Percentiles rank a stretch among this genome's conserved stretches.
Conservation (phyloP, 2,113 vertebrate genomes). For the Psilopogon haemacephalus region DNA sequence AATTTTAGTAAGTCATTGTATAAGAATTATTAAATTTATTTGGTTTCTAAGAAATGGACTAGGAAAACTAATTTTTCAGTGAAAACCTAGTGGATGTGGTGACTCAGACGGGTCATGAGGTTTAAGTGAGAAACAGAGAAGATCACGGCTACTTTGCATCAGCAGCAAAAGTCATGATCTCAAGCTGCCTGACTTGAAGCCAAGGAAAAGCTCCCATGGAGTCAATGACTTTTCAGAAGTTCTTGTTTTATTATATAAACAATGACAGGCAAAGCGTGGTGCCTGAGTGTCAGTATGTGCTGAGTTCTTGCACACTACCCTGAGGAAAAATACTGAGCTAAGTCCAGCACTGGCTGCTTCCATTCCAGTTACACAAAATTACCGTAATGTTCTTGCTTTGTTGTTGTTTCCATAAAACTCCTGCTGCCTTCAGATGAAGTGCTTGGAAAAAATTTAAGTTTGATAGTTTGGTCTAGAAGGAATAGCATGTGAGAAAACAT, state of each 20-base stretch:
- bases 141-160: neutral
- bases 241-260: neutral
- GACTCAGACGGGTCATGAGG: neutral
- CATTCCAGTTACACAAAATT: neutral
- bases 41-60: neutral
- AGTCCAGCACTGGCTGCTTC: neutral
- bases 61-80: neutral
- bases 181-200: neutral
- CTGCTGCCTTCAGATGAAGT: neutral
- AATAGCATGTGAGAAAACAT: neutral
- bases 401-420: neutral
- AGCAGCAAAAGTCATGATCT: neutral
- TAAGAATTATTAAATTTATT: neutral
- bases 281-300: neutral
- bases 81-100: neutral
- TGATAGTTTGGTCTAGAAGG: neutral
- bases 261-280: neutral
- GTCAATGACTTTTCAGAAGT: neutral
- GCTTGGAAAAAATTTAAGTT: neutral
- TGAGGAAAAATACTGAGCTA: neutral
- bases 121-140: neutral
- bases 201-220: neutral
- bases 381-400: neutral
- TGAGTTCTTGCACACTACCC: fast-evolving
- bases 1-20: neutral